phyloP scores from a whole-genome alignment of 1,140 invertebrate species.

The Solenopsis fugax region DNA sequence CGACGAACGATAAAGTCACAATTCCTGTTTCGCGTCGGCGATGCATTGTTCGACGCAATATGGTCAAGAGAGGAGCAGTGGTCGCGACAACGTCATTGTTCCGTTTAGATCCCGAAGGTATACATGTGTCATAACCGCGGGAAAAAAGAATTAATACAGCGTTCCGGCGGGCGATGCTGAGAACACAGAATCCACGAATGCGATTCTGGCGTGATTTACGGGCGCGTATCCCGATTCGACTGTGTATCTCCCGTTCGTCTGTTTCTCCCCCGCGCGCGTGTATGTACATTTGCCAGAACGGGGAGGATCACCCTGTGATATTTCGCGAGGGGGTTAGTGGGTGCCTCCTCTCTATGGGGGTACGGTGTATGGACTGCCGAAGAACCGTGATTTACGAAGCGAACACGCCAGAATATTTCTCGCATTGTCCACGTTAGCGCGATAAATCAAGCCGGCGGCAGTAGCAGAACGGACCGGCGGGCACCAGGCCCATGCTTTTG shows the following conservation, averaged over 20 bases:
- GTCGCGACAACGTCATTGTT: conserved; percentile 35
- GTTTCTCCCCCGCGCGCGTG: conserved; percentile 19
- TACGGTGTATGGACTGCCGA: conserved; percentile 75
- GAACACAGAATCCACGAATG: conserved; percentile 68
- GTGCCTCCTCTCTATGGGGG: conserved; percentile 55
- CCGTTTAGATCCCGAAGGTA: conserved; percentile 37
- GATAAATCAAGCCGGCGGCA: conserved; percentile 80
- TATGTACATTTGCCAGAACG: conserved; percentile 69
- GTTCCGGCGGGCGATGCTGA: conserved; percentile 62
- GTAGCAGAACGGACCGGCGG: conserved; percentile 46
- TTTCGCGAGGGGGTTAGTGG: conserved; percentile 58
- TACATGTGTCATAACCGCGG: conserved; percentile 38
- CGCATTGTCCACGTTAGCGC: conserved; percentile 82
- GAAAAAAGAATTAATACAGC: conserved; percentile 69
- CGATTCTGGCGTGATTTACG: conserved; percentile 69
- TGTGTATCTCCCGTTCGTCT: conserved; percentile 52
- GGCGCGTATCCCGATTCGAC: conserved; percentile 62
- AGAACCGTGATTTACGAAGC: conserved; percentile 81
- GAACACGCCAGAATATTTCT: conserved; percentile 82
- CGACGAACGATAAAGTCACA: background rate
- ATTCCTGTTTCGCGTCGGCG: background rate
- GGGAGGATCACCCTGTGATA: conserved; percentile 66
- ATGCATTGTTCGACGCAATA: conserved; percentile 18
- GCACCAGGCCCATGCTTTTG: conserved; percentile 67
- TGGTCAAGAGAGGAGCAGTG: background rate